Evolutionary conservation across 2,113 vertebrate species (phyloP).

Genomic region (Naja naja): DNA sequence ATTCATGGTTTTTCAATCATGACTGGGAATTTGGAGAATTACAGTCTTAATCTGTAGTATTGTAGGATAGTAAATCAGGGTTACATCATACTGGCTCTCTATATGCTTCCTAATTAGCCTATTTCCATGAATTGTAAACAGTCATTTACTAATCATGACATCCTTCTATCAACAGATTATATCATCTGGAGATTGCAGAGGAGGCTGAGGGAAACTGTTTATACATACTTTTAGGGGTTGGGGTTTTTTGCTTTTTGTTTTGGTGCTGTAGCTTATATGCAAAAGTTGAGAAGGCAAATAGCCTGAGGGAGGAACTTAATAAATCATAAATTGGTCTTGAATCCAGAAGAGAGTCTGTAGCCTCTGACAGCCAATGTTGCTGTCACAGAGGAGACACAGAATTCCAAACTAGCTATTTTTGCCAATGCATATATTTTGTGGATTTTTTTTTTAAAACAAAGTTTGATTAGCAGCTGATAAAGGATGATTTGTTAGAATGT

Average conservation of each 20-base stretch:
- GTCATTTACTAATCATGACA: constrained; percentile 25
- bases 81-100: neutral
- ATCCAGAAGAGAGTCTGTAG: constrained; percentile 55
- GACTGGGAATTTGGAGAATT: neutral
- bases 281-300: constrained; percentile 50
- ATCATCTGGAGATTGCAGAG: constrained; percentile 1
- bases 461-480: constrained; percentile 54
- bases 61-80: neutral
- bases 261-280: constrained; percentile 38
- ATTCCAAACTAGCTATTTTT: constrained; percentile 34
- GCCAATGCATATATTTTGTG: constrained; percentile 58
- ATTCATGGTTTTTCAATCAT: neutral
- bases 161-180: neutral
- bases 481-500: constrained; percentile 44
- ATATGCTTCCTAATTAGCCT: neutral
- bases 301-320: constrained; percentile 46
- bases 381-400: constrained; percentile 39
- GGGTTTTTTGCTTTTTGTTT: constrained; percentile 36
- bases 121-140: neutral
- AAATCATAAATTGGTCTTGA: constrained; percentile 59
- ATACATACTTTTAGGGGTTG: constrained; percentile 10
- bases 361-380: constrained; percentile 51
- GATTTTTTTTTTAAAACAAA: constrained; percentile 40
- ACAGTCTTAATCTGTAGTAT: neutral
- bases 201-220: constrained; percentile 21